Evolutionary conservation across 1,140 invertebrate genomes (phyloP).

Genomic region (Scaptomyza pallida): DNA sequence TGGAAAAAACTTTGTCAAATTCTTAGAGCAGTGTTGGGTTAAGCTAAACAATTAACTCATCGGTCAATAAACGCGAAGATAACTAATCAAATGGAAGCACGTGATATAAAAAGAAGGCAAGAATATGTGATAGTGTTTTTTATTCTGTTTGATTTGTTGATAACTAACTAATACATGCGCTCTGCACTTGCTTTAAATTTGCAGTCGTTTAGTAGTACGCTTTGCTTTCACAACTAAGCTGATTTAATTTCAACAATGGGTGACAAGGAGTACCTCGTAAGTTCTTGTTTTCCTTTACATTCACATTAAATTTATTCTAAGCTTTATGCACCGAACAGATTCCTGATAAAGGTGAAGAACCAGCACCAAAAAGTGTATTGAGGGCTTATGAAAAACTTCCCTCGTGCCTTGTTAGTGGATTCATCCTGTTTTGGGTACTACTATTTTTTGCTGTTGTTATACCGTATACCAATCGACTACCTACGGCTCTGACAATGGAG

Average conservation of each 20-base stretch:
- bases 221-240: neutral
- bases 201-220: neutral
- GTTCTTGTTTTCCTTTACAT: neutral
- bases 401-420: constrained; percentile 47
- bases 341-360: constrained; percentile 3
- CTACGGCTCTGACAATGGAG: constrained; percentile 48
- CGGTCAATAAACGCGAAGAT: no score
- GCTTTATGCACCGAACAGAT: no score
- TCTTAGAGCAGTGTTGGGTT: no score
- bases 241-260: neutral
- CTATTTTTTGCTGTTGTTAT: constrained; percentile 64
- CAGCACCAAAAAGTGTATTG: no score
- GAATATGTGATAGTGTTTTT: no score
- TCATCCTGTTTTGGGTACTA: constrained; percentile 56
- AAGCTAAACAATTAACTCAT: no score
- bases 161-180: no score
- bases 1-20: no score
- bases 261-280: constrained; percentile 25
- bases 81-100: no score
- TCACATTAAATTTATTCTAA: no score
- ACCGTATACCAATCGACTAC: constrained; percentile 62
- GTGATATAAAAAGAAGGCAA: no score
- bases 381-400: constrained; percentile 13
- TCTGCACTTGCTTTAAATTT: neutral
- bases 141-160: no score